Evolutionary conservation across 2,888 invertebrate genomes (phyloP), one percentile per base, ranked within the genome.

Genomic region (Pegoplata infirma): DNA sequence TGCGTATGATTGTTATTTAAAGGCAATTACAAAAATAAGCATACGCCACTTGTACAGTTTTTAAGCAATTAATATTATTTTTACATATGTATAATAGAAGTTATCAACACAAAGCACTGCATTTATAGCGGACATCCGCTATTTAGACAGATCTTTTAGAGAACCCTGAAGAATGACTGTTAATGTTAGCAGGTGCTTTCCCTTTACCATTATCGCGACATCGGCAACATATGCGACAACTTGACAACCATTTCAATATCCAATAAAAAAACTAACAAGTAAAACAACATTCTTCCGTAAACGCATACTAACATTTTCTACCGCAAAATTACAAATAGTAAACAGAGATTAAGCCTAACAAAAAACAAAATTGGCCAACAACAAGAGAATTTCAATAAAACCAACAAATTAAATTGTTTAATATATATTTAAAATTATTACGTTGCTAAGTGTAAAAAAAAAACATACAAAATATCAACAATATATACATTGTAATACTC

Each of bases 371-470:
- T n/a, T 12, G 28, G 63, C 36, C 55, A 53, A 25, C 46, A 59
- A 28, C 10, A 61, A 21, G 14, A 14, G 16, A 16, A 8, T 10
- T 44, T 19, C 14, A 21, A 55, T 4, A 32, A 7, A 32, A n/a
- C n/a, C 10, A 56, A 40, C 14, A 36, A 61, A 47, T 47, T 17
- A 12, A 55, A 32, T 16, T 66, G 6, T n/a, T 23, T 56, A 59
- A 25, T 16, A 44, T 19, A 44, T n/a, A n/a, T 47, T 47, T 14
- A 23, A 56, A 56, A 46, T 21, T 21, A 56, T 46, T 67, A 67
- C 56, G 69, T 76, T 64, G 76, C 58, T 63, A 64, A 55, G 53
- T 51, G 56, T 17, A 36, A 36, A 63, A 55, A 63, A 16, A 16
- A 55, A 55, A 6, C 14, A 12, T 3, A 3, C n/a, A n/a, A n/a